Evolutionary conservation across 30 jellyfish, hydroid and myxozoan species (phyloP).

Genomic region (Aurelia aurita): DNA sequence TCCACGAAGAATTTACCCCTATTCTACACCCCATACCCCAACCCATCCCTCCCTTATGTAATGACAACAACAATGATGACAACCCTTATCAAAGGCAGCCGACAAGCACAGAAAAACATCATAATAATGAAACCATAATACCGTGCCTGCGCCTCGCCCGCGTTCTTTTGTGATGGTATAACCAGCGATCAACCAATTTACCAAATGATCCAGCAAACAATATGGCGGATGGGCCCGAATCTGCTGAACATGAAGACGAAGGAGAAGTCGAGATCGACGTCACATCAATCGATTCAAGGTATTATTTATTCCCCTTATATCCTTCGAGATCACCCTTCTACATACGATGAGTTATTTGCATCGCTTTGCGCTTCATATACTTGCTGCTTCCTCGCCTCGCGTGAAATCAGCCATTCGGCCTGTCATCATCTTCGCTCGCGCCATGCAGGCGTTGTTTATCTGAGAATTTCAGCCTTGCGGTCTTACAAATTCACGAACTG

Average conservation of each 20-base stretch:
- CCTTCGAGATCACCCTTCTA: background rate
- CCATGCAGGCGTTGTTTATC: constrained; percentile 76
- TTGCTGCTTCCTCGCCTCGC: constrained; percentile 56
- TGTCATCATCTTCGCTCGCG: constrained; percentile 64
- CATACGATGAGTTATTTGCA: background rate
- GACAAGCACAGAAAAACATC: no score
- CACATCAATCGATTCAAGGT: constrained; percentile 53
- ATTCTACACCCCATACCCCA: no score
- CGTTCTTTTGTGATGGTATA: constrained; percentile 57
- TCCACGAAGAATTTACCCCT: no score
- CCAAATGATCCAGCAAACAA: constrained; percentile 77
- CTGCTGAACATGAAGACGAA: constrained; percentile 69
- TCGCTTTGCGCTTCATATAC: background rate
- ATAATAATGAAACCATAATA: no score
- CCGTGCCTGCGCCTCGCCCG: constrained; percentile 30
- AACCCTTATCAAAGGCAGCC: no score
- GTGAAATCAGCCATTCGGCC: constrained; percentile 62
- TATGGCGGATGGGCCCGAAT: constrained; percentile 80
- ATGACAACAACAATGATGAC: no score
- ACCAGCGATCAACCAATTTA: constrained; percentile 66
- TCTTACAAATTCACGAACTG: constrained; percentile 25
- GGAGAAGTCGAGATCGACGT: constrained; percentile 66
- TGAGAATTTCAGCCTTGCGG: constrained; percentile 58
- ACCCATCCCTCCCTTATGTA: no score
- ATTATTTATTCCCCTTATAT: background rate